Conservation (phyloP, 2,888 invertebrate genomes). For the Paralinhomoeus sp. region DNA sequence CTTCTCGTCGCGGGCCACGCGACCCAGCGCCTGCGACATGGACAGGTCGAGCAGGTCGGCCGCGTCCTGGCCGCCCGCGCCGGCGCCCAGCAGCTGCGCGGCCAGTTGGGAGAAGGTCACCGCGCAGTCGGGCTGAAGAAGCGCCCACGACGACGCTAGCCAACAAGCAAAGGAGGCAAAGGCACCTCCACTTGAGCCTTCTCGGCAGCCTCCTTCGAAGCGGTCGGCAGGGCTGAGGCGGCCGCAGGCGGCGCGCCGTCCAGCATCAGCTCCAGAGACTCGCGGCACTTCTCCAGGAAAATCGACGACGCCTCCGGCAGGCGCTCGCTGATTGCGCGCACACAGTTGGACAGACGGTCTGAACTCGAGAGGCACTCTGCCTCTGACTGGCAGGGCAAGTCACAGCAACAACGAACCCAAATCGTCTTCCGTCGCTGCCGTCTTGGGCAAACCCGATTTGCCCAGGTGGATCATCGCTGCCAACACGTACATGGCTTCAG, state of each 20-base stretch:
- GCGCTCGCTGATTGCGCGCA: conserved; percentile 33
- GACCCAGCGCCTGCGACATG: conserved; percentile 41
- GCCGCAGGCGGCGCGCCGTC: conserved; percentile 17
- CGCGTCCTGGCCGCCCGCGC: conserved; percentile 38
- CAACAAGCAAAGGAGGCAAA: too few species aligned
- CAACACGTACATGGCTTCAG: conserved; percentile 66
- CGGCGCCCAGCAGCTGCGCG: conserved; percentile 21
- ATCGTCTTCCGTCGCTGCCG: conserved; percentile 72
- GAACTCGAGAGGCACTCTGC: conserved; percentile 20
- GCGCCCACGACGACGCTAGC: background rate
- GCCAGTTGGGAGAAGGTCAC: conserved; percentile 54
- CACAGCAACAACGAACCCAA: conserved; percentile 51
- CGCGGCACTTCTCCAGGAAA: conserved; percentile 49
- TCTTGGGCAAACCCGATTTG: conserved; percentile 35
- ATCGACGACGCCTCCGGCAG: conserved; percentile 43
- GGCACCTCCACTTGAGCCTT: too few species aligned
- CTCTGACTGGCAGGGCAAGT: conserved; percentile 30
- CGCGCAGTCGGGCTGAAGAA: conserved; percentile 58
- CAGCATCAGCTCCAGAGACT: conserved; percentile 57
- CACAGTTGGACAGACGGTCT: conserved; percentile 37
- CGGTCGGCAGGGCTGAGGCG: too few species aligned
- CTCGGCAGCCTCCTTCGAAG: conserved; percentile 49
- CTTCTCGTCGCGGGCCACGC: conserved; percentile 18
- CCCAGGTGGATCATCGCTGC: conserved; percentile 64
- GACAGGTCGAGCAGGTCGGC: conserved; percentile 76